Conservation (phyloP, 2,113 vertebrate species). For the Nesoenas mayeri region DNA sequence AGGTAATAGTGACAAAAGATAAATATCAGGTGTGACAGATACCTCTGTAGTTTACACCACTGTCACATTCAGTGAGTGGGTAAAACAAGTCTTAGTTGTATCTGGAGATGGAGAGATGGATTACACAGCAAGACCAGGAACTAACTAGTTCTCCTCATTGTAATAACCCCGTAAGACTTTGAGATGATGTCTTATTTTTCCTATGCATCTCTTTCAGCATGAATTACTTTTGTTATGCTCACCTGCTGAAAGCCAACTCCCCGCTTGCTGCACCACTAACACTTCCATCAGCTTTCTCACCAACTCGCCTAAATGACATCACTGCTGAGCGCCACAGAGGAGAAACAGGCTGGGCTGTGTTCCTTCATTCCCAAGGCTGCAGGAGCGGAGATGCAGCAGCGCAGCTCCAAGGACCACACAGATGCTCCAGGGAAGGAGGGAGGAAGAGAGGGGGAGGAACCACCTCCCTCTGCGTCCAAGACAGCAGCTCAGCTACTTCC, state of each 20-base stretch:
- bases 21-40: not conserved
- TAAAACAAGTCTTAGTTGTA: not conserved
- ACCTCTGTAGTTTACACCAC: not conserved
- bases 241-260: not conserved
- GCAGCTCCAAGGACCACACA: conserved; percentile 5
- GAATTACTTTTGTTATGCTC: not conserved
- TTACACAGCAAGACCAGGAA: not conserved
- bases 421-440: not conserved
- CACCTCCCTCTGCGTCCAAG: not conserved
- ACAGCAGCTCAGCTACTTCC: conserved; percentile 38
- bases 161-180: not conserved
- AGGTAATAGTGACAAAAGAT: not conserved
- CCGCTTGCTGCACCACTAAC: not conserved
- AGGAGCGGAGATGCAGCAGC: not conserved
- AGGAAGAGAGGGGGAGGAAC: not conserved
- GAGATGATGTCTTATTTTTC: not conserved
- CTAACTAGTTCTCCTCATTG: not conserved
- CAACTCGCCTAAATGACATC: not conserved
- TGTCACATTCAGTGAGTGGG: not conserved
- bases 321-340: not conserved
- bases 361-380: not conserved
- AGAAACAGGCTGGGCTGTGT: not conserved
- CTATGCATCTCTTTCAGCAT: not conserved
- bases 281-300: not conserved
- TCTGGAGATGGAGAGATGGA: not conserved